Base-by-base conservation (phyloP, 2,888 invertebrate genomes). In the Tipula vernalis region DNA sequence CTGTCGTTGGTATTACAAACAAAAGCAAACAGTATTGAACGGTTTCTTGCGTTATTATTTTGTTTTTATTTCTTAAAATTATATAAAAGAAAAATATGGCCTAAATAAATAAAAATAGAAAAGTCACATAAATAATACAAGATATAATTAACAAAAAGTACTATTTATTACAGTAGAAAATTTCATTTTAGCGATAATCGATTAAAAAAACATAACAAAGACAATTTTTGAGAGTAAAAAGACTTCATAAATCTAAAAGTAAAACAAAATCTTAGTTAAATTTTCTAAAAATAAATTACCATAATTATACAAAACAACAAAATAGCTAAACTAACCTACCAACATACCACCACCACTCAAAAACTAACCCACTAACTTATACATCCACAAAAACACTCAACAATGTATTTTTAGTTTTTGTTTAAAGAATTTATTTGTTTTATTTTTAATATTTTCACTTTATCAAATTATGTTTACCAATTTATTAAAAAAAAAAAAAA, bases 111-210 rank as follows among this genome's bases (percentile, higher is more conserved):
- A 71, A 71, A 71, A 71, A 71, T 71, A 71, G 10, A 71, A 71
- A 71, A 71, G 28, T 71, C 18, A 18, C 71, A 71, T 71, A 71
- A 71, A 71, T 71, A 18, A 71, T 12, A 71, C 71, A 71, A 71
- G 71, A 71, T 28, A 71, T 57, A 57, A 57, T 57, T 57, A 57
- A 28, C n/a, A 57, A 57, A 3, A 39, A 57, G 51, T 57, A 71
- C 28, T 71, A 71, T 71, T 71, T 71, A 71, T 28, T 71, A 71
- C 71, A 18, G 71, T 71, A 71, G 71, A 71, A 71, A 18, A 18
- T 71, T 71, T 71, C 71, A 71, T 71, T 71, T 71, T 71, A 71
- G 71, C 71, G 71, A 71, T 71, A 71, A 71, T 71, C 71, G 71
- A 71, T 28, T 28, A 71, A 71, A 71, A n/a, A 71, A 71, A 71